Conservation (phyloP, 2,113 vertebrate species). For the Eptatretus burgeri region DNA sequence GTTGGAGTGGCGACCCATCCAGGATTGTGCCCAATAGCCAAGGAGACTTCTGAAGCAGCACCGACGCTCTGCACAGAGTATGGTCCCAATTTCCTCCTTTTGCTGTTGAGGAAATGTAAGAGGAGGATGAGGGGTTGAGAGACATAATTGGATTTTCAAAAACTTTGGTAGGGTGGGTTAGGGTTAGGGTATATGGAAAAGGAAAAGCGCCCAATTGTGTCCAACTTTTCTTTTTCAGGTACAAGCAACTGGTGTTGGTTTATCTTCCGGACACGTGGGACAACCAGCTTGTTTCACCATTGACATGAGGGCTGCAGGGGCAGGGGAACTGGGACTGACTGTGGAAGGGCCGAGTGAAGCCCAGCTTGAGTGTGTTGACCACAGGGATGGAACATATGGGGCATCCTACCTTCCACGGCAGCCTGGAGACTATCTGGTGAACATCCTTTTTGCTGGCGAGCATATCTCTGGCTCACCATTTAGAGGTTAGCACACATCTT, state of each 20-base stretch:
- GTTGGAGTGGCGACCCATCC: no score
- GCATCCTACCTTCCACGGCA: slow-evolving; percentile 27
- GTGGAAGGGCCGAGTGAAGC: slow-evolving; percentile 31
- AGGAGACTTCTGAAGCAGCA: no score
- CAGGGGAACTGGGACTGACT: slow-evolving; percentile 22
- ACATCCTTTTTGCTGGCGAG: slow-evolving; percentile 26
- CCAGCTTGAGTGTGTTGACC: slow-evolving; percentile 26
- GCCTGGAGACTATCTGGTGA: slow-evolving; percentile 26
- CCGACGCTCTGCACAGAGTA: no score
- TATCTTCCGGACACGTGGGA: slow-evolving; percentile 21
- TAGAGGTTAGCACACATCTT: slow-evolving; percentile 18
- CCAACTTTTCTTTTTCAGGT: slow-evolving; percentile 16
- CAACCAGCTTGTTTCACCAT: slow-evolving; percentile 24
- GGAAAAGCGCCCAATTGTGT: no score
- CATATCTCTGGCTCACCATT: slow-evolving; percentile 30
- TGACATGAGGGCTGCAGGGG: slow-evolving; percentile 26
- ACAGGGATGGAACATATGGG: slow-evolving; percentile 23
- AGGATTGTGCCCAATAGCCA: no score
- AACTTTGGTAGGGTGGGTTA: no score
- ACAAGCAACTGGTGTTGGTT: slow-evolving; percentile 21
- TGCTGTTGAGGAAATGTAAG: no score
- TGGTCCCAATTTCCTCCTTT: no score
- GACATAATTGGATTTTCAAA: no score
- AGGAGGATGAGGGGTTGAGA: no score
- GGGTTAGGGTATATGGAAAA: no score